Base-by-base conservation (phyloP, 2,888 invertebrate species). In the Dicranocentrus wangi region DNA sequence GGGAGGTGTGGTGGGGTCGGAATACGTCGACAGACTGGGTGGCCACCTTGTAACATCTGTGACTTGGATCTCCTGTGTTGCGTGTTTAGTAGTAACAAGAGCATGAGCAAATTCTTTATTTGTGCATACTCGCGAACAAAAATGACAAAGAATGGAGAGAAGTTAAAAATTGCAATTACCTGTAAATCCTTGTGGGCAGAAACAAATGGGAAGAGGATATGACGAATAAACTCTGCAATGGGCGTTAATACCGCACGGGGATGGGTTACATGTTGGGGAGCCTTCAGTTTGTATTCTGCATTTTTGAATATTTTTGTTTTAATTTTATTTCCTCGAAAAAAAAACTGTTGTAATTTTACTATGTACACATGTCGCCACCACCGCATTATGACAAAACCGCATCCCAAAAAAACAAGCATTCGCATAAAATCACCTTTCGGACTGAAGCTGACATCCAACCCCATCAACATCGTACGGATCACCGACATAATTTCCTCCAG, bases 391-490 rank as follows among this genome's bases (percentile, higher is more conserved):
- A n/a, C n/a, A n/a, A n/a, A n/a, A n/a, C n/a, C n/a, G n/a, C n/a
- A n/a, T n/a, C n/a, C n/a, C n/a, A n/a, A n/a, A n/a, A 2, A 58
- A 58, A 58, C 2, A 58, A 58, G 19, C 19, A 19, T 58, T 7
- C 10, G 5, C 51, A 51, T 7, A n/a, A 51, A 55, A 5, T 17
- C 7, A 60, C 60, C 53, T 68, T 43, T 76, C 76, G 13, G 42
- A 42, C n/a, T 76, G 76, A 1, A 68, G 25, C 28, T 76, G 76
- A 28, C 76, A 76, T 23, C 76, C 76, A 17, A n/a, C 32, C 28
- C 65, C 72, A 13, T 69, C 60, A 5, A 66, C 51, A 21, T 78
- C 51, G 19, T 82, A 82, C 0, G 82, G 82, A 60, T 82, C 73
- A 13, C 82, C 82, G 3, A 63, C 55, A 28, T 68, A 73, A 17